phyloP scores from a whole-genome alignment of 1,140 invertebrate species.

The Euura saliciscinereae region DNA sequence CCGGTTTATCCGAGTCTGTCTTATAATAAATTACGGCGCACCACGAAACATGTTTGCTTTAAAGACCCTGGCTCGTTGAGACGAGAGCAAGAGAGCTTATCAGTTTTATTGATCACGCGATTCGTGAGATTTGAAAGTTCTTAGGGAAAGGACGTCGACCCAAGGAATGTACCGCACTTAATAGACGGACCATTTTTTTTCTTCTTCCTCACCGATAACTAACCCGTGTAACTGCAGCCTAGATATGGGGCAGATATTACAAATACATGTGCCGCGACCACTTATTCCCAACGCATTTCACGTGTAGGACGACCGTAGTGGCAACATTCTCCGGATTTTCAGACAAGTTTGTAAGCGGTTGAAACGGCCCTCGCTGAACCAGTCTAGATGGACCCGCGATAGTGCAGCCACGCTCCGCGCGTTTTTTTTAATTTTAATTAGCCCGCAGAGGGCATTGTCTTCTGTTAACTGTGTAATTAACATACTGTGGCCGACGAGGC shows the following conservation, averaged over 20 bases:
- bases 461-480: conserved; percentile 14
- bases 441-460: conserved; percentile 13
- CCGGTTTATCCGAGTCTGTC: neutral
- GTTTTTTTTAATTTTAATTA: conserved; percentile 9
- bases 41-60: neutral
- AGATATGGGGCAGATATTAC: neutral
- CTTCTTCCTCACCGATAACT: neutral
- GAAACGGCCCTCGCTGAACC: neutral
- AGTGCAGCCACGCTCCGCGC: neutral
- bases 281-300: too few relatives aligned
- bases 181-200: neutral
- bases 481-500: conserved; percentile 7
- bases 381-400: conserved; percentile 14
- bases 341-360: neutral
- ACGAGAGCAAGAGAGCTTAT: neutral
- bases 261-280: neutral
- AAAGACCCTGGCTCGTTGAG: neutral
- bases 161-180: neutral
- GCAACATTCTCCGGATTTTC: neutral
- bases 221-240: neutral
- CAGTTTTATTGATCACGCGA: neutral
- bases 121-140: conserved; percentile 2
- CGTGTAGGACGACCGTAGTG: neutral
- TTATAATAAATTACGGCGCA: neutral
- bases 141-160: neutral